A percentile compares a stretch with the other conserved stretches of the same genome.
Conservation (phyloP, 1,140 invertebrate genomes). For the Batillaria attramentaria region DNA sequence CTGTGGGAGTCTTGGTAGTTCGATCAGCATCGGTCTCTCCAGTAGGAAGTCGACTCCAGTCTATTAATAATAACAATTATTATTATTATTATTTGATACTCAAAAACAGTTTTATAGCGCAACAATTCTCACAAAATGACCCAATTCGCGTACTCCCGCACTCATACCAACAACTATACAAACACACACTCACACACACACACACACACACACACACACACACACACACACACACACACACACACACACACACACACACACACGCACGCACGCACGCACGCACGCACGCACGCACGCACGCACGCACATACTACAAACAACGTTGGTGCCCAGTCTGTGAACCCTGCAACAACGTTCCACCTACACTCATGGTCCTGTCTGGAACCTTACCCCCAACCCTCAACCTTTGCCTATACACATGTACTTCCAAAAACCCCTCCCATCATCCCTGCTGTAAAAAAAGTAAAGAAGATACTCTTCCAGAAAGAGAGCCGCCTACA, state of each 20-base stretch:
- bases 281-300: background rate
- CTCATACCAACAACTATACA: background rate
- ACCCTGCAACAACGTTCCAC: background rate
- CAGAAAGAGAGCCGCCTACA: too few relatives aligned
- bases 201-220: conserved; percentile 18
- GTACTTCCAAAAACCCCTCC: background rate
- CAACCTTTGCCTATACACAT: background rate
- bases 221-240: conserved; percentile 17
- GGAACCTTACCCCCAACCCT: background rate
- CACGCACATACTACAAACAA: too few relatives aligned
- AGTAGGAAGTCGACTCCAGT: too few relatives aligned
- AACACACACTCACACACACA: conserved; percentile 13
- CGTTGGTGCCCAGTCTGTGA: too few relatives aligned
- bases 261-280: background rate
- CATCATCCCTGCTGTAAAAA: background rate
- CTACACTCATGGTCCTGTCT: background rate
- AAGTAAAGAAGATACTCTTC: background rate
- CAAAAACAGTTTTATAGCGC: too few relatives aligned
- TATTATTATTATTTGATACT: too few relatives aligned
- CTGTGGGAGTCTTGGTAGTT: too few relatives aligned
- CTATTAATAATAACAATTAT: too few relatives aligned
- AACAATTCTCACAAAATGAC: too few relatives aligned
- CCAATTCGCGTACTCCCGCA: too few relatives aligned
- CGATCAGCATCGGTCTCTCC: too few relatives aligned
- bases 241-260: background rate